Percentiles rank a stretch among this genome's conserved stretches.
phyloP scores from a whole-genome alignment of 2,113 vertebrate genomes.

The Protobothrops flavoviridis region DNA sequence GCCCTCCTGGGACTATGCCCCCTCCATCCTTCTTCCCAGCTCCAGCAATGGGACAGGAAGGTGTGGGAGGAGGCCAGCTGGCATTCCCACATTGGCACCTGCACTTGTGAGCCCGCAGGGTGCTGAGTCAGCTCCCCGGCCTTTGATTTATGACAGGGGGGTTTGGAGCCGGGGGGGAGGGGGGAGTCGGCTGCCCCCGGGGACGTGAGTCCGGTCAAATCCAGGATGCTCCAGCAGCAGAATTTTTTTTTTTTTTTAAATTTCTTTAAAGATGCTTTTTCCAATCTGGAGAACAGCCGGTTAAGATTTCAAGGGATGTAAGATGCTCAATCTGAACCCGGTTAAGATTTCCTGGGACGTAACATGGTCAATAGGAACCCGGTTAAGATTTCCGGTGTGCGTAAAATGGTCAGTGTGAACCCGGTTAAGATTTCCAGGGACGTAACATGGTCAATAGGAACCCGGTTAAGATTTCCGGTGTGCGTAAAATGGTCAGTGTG shows the following conservation, averaged over 20 bases:
- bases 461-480: too few species aligned
- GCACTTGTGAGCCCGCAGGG: neutral
- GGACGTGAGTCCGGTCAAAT: slow-evolving; percentile 10
- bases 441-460: too few species aligned
- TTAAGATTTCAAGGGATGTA: neutral
- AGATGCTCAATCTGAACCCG: too few species aligned
- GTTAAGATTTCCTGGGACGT: too few species aligned
- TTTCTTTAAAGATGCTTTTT: too few species aligned
- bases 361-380: too few species aligned
- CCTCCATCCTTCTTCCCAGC: neutral
- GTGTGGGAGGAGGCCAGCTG: neutral
- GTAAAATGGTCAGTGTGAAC: too few species aligned
- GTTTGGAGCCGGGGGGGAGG: neutral
- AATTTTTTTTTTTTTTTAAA: neutral
- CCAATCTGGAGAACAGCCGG: too few species aligned
- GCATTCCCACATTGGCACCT: neutral
- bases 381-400: too few species aligned
- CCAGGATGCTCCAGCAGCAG: neutral
- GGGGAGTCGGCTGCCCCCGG: neutral
- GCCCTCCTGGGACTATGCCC: too few species aligned
- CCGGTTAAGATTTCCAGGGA: too few species aligned
- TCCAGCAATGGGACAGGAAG: neutral
- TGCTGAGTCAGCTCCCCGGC: neutral
- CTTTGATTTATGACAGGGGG: neutral
- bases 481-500: too few species aligned